Evolutionary conservation across 2,797 vertebrate genomes (phyloP).

Genomic region (Anguilla marmorata): DNA sequence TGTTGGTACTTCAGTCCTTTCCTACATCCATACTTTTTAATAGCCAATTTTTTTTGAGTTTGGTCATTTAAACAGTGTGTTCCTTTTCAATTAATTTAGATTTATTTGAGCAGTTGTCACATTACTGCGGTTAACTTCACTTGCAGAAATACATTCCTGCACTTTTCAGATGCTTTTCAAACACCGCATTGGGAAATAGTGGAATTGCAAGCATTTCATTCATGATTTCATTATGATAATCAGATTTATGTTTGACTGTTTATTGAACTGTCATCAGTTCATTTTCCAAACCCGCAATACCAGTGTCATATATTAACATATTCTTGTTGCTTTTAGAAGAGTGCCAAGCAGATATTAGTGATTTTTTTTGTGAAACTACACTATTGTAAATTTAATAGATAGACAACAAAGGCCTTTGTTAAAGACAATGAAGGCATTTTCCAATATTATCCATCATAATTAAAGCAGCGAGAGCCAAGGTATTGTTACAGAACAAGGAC

Average conservation of each 20-base stretch:
- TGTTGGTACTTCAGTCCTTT: neutral
- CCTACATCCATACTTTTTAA: neutral
- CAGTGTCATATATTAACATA: neutral
- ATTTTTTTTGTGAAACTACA: neutral
- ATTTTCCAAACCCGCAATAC: neutral
- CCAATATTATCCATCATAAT: neutral
- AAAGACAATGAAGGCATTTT: neutral
- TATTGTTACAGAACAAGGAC: neutral
- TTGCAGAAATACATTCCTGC: neutral
- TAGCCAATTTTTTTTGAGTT: neutral
- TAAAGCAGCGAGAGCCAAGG: neutral
- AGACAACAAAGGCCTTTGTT: neutral
- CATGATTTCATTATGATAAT: neutral
- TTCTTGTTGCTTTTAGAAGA: neutral
- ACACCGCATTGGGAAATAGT: neutral
- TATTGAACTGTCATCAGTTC: neutral
- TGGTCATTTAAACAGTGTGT: neutral
- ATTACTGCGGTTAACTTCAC: neutral
- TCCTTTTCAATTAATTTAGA: neutral
- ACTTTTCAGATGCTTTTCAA: neutral
- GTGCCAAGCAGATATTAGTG: neutral
- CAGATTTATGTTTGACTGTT: slow-evolving; percentile 10
- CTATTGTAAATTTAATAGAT: neutral
- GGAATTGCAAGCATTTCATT: neutral
- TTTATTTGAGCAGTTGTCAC: neutral